Base-by-base conservation (phyloP, 2,113 vertebrate species). In the Callipepla californica region DNA sequence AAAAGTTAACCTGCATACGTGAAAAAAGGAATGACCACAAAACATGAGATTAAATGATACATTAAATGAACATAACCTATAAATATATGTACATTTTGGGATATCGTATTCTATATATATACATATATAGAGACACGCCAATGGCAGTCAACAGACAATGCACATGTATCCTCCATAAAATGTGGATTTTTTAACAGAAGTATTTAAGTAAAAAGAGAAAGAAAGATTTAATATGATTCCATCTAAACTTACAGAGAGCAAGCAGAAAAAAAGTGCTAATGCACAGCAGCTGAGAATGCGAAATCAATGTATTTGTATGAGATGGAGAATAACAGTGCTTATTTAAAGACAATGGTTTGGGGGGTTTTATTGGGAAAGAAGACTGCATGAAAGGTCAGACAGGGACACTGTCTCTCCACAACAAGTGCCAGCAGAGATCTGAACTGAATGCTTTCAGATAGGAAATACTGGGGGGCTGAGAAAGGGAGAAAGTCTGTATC, bases 81-180 rank as follows among this genome's bases (percentile, higher is more conserved):
- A 97, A 96, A 96, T 94, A 91, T 94, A 93, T 91, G 34, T 95
- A 94, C 85, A 96, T 72, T 57, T 63, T 61, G 76, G 20, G 70
- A 66, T 34, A 89, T 53, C 32, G 83, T 77, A 53, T 84, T 53
- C 62, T 84, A 53, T n/a, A 75, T 59, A 38, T 59, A 45, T 80
- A 51, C 25, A 74, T 53, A 36, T 58, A 45, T 80, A 83, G 58
- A 45, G 42, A 84, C 77, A 66, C n/a, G 14, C 53, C 85, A 73
- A 70, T 55, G 6, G 9, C 65, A 91, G 51, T 55, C 36, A 81
- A 26, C 11, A 70, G 38, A 85, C 58, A 80, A 55, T n/a, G 59
- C n/a, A 75, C 55, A 22, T 58, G 26, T n/a, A 65, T 5, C 55
- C 17, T 68, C 19, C 26, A 12, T 51, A 85, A 90, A 55, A 78